phyloP scores from a whole-genome alignment of 2,888 invertebrate genomes.

The Cantharis nigra region DNA sequence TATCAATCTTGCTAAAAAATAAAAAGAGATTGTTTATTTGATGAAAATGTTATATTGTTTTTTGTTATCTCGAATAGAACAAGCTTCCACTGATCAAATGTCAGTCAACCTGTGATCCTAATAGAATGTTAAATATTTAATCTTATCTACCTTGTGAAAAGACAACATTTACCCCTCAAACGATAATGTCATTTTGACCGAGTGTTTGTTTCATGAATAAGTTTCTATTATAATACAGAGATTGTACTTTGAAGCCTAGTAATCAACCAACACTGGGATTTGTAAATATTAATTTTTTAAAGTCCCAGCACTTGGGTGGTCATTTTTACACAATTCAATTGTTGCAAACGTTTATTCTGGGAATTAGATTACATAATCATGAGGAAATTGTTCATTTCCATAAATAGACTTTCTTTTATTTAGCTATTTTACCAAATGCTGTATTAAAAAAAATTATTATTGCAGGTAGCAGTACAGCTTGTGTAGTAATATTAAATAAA shows the following conservation, averaged over 20 bases:
- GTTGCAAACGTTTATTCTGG: too few relatives aligned
- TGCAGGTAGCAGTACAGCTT: conserved; percentile 95
- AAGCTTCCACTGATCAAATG: not conserved
- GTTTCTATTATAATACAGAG: not conserved
- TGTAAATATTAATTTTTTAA: not conserved
- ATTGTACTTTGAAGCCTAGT: not conserved
- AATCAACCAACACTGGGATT: not conserved
- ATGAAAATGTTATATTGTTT: not conserved
- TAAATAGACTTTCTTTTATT: too few relatives aligned
- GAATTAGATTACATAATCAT: too few relatives aligned
- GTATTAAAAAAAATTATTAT: conserved; percentile 27
- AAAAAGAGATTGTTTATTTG: not conserved
- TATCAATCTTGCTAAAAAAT: not conserved
- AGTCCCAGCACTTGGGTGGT: not conserved
- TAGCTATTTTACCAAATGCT: too few relatives aligned
- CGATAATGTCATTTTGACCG: not conserved
- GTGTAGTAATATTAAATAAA: conserved; percentile 91
- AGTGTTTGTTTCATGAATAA: not conserved
- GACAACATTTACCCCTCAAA: not conserved
- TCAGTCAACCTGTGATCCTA: not conserved
- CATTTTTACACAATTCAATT: not conserved
- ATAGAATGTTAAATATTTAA: not conserved
- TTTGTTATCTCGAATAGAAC: not conserved
- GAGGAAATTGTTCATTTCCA: too few relatives aligned
- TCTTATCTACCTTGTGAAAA: not conserved